Conservation (phyloP, 2,888 invertebrate species). For the Megastigmus dorsalis region DNA sequence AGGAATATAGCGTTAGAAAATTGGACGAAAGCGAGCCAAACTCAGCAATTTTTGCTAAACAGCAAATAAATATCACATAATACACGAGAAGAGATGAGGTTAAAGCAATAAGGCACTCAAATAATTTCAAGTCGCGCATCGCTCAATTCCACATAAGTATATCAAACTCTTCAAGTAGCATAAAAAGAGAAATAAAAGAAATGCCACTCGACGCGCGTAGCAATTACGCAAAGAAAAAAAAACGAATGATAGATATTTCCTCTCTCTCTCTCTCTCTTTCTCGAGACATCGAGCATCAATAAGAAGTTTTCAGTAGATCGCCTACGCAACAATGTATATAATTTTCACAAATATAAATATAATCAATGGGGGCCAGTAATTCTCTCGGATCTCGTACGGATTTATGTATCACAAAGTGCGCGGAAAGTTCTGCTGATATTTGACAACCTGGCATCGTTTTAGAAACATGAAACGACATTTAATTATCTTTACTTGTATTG, state of each 20-base stretch:
- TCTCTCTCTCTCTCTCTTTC: too few species aligned
- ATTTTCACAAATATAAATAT: slow-evolving; percentile 56
- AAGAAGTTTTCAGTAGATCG: slow-evolving; percentile 52
- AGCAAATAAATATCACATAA: background rate
- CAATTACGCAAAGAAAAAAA: background rate
- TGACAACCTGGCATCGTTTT: background rate
- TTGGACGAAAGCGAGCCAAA: too few species aligned
- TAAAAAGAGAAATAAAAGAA: slow-evolving; percentile 1
- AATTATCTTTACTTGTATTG: background rate
- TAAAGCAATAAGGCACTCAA: slow-evolving; percentile 15
- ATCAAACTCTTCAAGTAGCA: background rate
- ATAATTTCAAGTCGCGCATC: slow-evolving; percentile 17
- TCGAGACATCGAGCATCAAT: slow-evolving; percentile 35
- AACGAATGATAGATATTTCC: slow-evolving; percentile 12
- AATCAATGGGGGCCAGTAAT: slow-evolving; percentile 74
- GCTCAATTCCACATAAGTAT: slow-evolving; percentile 37
- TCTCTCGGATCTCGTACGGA: slow-evolving; percentile 74
- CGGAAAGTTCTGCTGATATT: slow-evolving; percentile 44
- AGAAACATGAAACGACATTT: background rate
- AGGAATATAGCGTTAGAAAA: too few species aligned
- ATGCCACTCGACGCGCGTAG: background rate
- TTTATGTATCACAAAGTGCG: slow-evolving; percentile 70
- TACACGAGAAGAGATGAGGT: background rate
- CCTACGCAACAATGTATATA: slow-evolving; percentile 54
- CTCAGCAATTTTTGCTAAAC: slow-evolving; percentile 18